Evolutionary conservation across 2,113 vertebrate genomes (phyloP), one percentile per base, ranked within the genome.

Genomic region (Athene cunicularia): DNA sequence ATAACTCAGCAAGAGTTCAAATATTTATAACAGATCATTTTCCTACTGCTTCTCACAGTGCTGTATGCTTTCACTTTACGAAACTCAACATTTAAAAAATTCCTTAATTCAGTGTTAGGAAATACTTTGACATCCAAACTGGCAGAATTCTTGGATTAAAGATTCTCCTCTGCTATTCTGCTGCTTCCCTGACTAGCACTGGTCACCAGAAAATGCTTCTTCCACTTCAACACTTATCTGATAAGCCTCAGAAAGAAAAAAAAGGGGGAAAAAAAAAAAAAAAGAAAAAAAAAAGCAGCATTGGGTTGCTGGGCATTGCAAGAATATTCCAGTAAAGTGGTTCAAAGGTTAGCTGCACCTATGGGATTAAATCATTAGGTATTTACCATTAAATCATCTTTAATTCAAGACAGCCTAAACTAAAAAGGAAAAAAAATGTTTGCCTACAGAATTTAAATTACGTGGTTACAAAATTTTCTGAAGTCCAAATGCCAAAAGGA

Each of bases 21-120:
- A 92, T 94, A 94, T 89, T 95, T 93, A 87, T 86, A 79, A 56
- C 80, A 81, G 86, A 79, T 67, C 30, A 60, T 90, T 92, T 95
- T 94, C 68, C 70, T 84, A 60, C 43, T 68, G 68, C 83, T 93
- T 91, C 83, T 91, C 64, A 77, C 52, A 84, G 52, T 53, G 80
- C 49, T 87, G 52, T 37, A 60, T 45, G 22, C 32, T 87, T 87
- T 53, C 53, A 79, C 52, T 89, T 81, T 21, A 84, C 49, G 32
- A 59, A 93, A 91, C 15, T 32, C 0, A 0, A 73, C 39, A 81
- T 90, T 91, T 75, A n/a, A 86, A 92, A 80, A 52, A 63, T 72
- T 12, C 15, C 75, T 91, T 68, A 30, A 67, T 93, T 90, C 70
- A 91, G 13, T 37, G 45, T 64, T 53, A 81, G 86, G 39, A 80